Base-by-base conservation (phyloP, 2,888 invertebrate species). In the Seira ritae region DNA sequence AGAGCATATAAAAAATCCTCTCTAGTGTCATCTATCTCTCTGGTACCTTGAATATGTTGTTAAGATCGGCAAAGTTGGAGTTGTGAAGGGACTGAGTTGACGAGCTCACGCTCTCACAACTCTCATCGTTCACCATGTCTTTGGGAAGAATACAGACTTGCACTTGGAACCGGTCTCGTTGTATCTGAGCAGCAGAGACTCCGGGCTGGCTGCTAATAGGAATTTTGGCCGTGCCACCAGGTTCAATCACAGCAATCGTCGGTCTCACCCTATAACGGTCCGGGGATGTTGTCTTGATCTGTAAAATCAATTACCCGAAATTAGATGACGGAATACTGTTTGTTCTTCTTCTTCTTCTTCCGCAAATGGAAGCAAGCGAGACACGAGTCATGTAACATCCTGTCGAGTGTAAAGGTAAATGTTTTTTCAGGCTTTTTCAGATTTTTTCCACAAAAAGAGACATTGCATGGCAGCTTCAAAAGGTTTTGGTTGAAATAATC, bases 271-370 rank as follows among this genome's bases (percentile, higher is more conserved):
- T 92, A 91, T 97, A 98, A 91, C 97, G 98, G 89, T 98, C 97
- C 0, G 98, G 98, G 0, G 97, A 95, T 1, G 98, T 98, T 15
- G 98, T 98, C 91, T 98, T 96, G 85, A 98, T 95, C 95, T 98
- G 92, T 69, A 92, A 93, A 0, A 72, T 83, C 77, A 87, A 80
- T 50, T 67, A 80, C 68, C 62, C 76, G 31, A 82, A 75, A 81
- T 75, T 75, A 81, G 68, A 68, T 77, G 62, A 82, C 71, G 42
- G 65, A 17, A 46, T 19, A 10, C 70, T 4, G 8, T 8, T 4
- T 31, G 31, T n/a, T n/a, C n/a, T n/a, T n/a, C n/a, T n/a, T n/a
- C n/a, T n/a, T n/a, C n/a, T n/a, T n/a, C n/a, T n/a, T n/a, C n/a
- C n/a, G n/a, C n/a, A n/a, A n/a, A n/a, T n/a, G 31, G 31, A 31